These are phyloP conservation scores for Anolis carolinensis DNA, from an alignment of 2,113 vertebrate genomes.

Conservation along the genomic window DNA sequence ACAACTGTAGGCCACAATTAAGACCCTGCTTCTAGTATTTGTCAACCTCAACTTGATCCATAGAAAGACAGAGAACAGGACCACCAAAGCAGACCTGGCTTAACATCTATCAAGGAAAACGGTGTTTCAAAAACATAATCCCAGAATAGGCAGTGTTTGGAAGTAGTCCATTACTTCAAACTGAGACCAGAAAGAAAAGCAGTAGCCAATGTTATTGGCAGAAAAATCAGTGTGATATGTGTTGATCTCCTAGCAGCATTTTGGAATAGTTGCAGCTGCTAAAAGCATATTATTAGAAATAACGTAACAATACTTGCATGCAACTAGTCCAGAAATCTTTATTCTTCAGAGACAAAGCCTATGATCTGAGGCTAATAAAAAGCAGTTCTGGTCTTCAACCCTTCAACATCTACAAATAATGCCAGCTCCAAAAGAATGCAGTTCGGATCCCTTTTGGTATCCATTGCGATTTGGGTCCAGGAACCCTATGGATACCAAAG, in stretches of 20 bases:
- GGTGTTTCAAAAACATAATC: not conserved
- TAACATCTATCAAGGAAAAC: not conserved
- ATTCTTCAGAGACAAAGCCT: not conserved
- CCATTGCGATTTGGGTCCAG: too few species aligned
- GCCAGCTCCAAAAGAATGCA: not conserved
- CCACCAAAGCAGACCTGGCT: not conserved
- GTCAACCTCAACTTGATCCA: not conserved
- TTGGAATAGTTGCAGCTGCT: not conserved
- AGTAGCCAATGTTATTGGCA: not conserved
- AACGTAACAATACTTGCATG: not conserved
- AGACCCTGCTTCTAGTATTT: not conserved
- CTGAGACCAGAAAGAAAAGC: not conserved
- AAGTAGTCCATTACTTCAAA: not conserved
- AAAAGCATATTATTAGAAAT: not conserved
- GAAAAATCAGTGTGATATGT: not conserved
- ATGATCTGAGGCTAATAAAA: not conserved
- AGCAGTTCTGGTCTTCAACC: not conserved
- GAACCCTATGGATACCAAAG: not conserved
- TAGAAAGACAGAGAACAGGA: not conserved
- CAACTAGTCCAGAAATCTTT: not conserved
- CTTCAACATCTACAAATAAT: not conserved
- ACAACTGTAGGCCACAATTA: not conserved
- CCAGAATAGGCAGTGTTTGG: not conserved
- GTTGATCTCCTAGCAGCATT: not conserved
- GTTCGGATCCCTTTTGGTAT: too few species aligned